A percentile compares a stretch with the other conserved stretches of the same genome.
phyloP scores from a whole-genome alignment of 2,113 vertebrate species.

The Xiphias gladius region DNA sequence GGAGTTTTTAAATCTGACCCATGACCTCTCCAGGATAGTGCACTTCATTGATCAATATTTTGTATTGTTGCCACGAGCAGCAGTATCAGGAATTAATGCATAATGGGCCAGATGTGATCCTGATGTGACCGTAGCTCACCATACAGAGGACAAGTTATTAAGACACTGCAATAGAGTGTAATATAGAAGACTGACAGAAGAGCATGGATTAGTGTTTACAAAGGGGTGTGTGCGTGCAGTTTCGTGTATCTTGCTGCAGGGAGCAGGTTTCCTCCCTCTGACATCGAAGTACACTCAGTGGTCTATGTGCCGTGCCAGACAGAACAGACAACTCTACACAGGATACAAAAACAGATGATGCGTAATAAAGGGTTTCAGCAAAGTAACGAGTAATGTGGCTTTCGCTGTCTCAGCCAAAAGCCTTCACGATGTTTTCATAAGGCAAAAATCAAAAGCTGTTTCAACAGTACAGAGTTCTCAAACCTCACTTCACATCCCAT shows the following conservation, averaged over 20 bases:
- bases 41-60: background rate
- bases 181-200: background rate
- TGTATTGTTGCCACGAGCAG: slow-evolving; percentile 18
- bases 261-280: slow-evolving; percentile 43
- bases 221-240: slow-evolving; percentile 6
- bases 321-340: background rate
- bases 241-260: slow-evolving; percentile 50
- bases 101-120: slow-evolving; percentile 14
- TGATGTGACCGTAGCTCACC: slow-evolving; percentile 12
- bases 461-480: background rate
- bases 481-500: background rate
- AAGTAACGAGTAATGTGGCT: slow-evolving; percentile 12
- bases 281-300: slow-evolving; percentile 7
- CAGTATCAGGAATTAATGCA: slow-evolving; percentile 22
- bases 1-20: slow-evolving; percentile 19
- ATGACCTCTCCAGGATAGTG: slow-evolving; percentile 16
- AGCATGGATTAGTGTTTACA: slow-evolving; percentile 13
- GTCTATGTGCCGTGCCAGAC: background rate
- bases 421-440: slow-evolving; percentile 23
- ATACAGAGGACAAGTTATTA: slow-evolving; percentile 10
- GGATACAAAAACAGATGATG: background rate
- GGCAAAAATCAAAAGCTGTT: slow-evolving; percentile 18
- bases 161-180: slow-evolving; percentile 18
- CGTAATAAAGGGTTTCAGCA: slow-evolving; percentile 52
- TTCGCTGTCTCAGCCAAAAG: slow-evolving; percentile 3